A percentile compares a stretch with the other conserved stretches of the same genome.
Evolutionary conservation across 2,888 invertebrate species (phyloP).

Genomic region (Mesorhabditis spiculigera): DNA sequence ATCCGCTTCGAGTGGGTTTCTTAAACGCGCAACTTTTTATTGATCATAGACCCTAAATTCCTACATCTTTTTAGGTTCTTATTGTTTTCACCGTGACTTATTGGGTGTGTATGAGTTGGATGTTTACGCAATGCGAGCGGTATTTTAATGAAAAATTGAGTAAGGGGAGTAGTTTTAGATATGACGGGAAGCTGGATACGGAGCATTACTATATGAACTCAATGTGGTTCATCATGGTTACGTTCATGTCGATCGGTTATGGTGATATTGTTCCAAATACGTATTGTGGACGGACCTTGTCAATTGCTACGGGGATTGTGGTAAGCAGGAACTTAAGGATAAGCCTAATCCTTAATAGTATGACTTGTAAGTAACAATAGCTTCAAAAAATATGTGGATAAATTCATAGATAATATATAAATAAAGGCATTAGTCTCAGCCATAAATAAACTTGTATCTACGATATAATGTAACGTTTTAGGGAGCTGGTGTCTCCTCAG

Average conservation of each 20-base stretch:
- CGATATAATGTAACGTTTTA: slow-evolving; percentile 60
- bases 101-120: slow-evolving; percentile 99
- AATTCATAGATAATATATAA: no score
- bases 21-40: not conserved
- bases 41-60: not conserved
- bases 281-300: slow-evolving; percentile 97
- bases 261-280: slow-evolving; percentile 82
- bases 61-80: slow-evolving; percentile 62
- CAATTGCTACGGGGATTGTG: slow-evolving; percentile 99
- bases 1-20: slow-evolving; percentile 80
- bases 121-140: slow-evolving; percentile 97
- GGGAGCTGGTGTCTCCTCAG: slow-evolving; percentile 98
- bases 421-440: not conserved
- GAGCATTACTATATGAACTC: slow-evolving; percentile 58
- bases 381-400: no score
- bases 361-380: not conserved
- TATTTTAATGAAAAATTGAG: slow-evolving; percentile 58
- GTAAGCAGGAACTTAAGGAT: slow-evolving; percentile 70
- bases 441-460: not conserved
- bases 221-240: slow-evolving; percentile 66
- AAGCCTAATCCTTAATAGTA: not conserved
- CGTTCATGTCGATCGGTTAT: slow-evolving; percentile 94
- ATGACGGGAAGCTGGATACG: slow-evolving; percentile 38
- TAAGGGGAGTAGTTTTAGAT: slow-evolving; percentile 24
- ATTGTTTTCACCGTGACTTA: slow-evolving; percentile 99